Evolutionary conservation across 2,113 vertebrate species (phyloP).

Genomic region (Xenopus borealis): DNA sequence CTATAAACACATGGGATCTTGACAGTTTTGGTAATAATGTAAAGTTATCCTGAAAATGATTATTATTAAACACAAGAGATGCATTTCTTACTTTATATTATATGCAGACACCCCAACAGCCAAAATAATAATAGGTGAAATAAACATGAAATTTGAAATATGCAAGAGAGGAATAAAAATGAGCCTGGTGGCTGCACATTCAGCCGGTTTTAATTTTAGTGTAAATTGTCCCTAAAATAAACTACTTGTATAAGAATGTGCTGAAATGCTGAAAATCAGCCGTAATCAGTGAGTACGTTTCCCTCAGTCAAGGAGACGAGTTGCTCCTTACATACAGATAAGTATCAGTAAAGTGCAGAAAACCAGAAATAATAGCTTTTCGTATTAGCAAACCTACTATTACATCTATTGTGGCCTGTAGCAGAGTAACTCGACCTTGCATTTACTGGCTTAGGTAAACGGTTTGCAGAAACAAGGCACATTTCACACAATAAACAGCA

Average conservation of each 20-base stretch:
- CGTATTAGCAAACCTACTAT: neutral
- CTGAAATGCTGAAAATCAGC: slow-evolving; percentile 33
- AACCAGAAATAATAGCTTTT: slow-evolving; percentile 15
- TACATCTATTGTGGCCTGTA: slow-evolving; percentile 4
- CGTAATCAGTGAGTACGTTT: slow-evolving; percentile 35
- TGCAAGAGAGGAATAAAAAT: too few relatives aligned
- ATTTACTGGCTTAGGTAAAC: neutral
- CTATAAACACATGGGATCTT: too few relatives aligned
- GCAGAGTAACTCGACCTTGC: neutral
- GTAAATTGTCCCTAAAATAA: neutral
- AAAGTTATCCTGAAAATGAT: too few relatives aligned
- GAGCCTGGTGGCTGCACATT: too few relatives aligned
- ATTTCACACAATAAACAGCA: neutral
- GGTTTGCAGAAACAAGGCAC: neutral
- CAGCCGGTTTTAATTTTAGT: neutral
- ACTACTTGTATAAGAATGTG: slow-evolving; percentile 13
- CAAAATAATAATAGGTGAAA: too few relatives aligned
- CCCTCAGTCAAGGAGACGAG: slow-evolving; percentile 29
- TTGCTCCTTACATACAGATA: slow-evolving; percentile 37
- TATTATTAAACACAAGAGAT: too few relatives aligned
- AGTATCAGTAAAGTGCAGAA: slow-evolving; percentile 7
- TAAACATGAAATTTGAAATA: too few relatives aligned
- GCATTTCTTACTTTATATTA: too few relatives aligned
- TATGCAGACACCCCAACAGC: too few relatives aligned
- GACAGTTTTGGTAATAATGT: too few relatives aligned